phyloP scores from a whole-genome alignment of 2,888 invertebrate genomes.

The Lissocephala sabroskyi region DNA sequence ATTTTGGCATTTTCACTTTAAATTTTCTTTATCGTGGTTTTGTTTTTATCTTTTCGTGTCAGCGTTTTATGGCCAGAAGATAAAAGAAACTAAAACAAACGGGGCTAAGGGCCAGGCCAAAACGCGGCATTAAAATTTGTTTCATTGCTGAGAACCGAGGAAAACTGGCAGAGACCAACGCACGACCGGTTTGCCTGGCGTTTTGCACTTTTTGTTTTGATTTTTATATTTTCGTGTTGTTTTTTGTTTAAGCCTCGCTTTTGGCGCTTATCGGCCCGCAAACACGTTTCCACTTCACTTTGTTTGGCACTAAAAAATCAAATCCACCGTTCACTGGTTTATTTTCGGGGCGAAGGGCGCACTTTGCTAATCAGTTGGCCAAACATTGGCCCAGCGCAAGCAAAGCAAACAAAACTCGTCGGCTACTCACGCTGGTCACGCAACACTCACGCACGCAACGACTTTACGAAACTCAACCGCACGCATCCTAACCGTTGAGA shows the following conservation, averaged over 20 bases:
- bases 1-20: not conserved
- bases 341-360: too few relatives aligned
- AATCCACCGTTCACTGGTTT: constrained; percentile 32
- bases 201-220: constrained; percentile 5
- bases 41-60: constrained; percentile 55
- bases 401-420: constrained; percentile 22
- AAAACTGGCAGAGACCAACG: not conserved
- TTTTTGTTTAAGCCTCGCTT: constrained; percentile 18
- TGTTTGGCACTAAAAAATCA: constrained; percentile 21
- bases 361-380: constrained; percentile 52
- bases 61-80: constrained; percentile 19
- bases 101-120: not conserved
- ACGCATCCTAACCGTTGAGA: too few relatives aligned
- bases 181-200: too few relatives aligned
- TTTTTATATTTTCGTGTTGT: constrained; percentile 11
- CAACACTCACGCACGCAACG: constrained; percentile 8
- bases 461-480: not conserved
- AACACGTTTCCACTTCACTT: constrained; percentile 30
- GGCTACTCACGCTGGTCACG: constrained; percentile 30
- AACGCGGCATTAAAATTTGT: constrained; percentile 4
- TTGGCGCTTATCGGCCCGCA: constrained; percentile 31
- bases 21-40: constrained; percentile 21
- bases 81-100: not conserved
- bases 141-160: not conserved
- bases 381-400: constrained; percentile 26